phyloP scores from a whole-genome alignment of 2,113 vertebrate genomes.

The Phalacrocorax brasilianus region DNA sequence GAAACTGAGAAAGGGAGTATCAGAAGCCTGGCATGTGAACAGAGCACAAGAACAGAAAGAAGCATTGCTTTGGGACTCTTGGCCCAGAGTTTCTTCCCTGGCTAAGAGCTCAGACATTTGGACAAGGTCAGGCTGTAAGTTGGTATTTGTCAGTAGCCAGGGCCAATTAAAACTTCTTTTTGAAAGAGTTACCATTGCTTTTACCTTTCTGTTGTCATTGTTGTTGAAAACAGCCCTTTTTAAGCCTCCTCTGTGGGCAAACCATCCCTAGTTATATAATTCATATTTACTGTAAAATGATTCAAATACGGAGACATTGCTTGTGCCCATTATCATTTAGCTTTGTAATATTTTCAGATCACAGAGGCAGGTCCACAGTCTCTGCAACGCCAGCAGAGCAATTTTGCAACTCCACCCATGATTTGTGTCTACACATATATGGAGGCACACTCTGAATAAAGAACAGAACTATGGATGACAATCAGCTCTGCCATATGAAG shows the following conservation, averaged over 20 bases:
- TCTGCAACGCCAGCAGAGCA: not conserved
- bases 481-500: not conserved
- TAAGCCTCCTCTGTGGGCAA: not conserved
- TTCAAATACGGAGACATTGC: not conserved
- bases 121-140: not conserved
- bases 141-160: not conserved
- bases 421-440: not conserved
- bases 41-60: not conserved
- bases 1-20: not conserved
- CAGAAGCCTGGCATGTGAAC: not conserved
- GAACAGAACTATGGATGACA: not conserved
- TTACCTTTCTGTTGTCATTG: not conserved
- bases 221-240: not conserved
- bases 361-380: not conserved
- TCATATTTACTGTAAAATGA: not conserved
- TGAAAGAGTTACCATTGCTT: not conserved
- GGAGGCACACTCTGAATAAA: not conserved
- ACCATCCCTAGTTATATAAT: not conserved
- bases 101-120: not conserved
- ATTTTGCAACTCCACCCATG: not conserved
- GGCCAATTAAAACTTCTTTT: not conserved
- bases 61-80: not conserved
- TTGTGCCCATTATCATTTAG: not conserved
- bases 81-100: not conserved
- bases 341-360: not conserved